These are phyloP conservation scores for Melipona quadrifasciata DNA, from an alignment of 1,140 invertebrate species.

Conservation along the genomic window DNA sequence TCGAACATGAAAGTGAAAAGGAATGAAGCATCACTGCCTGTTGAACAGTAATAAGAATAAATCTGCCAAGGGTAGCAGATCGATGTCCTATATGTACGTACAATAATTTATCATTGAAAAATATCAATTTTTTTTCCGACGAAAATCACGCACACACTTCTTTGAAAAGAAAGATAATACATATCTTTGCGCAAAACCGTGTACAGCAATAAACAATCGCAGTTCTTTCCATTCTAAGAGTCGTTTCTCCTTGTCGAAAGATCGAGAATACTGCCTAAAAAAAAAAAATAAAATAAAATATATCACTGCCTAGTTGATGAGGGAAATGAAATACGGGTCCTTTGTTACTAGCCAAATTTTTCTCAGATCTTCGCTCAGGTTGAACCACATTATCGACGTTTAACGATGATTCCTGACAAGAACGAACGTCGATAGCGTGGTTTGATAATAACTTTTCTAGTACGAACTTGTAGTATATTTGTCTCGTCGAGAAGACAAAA, in stretches of 20 bases:
- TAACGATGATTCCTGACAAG: background rate
- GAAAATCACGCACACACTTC: slow-evolving; percentile 17
- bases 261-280: slow-evolving; percentile 4
- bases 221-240: background rate
- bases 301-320: slow-evolving; percentile 6
- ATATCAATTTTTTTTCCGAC: background rate
- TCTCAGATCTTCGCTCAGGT: background rate
- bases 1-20: too few species aligned
- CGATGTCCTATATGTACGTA: slow-evolving; percentile 7
- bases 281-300: background rate
- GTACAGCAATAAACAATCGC: background rate
- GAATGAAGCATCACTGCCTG: slow-evolving; percentile 33
- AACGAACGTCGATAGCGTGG: background rate
- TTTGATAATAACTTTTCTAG: slow-evolving; percentile 13
- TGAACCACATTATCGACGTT: background rate
- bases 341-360: background rate
- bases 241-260: slow-evolving; percentile 5
- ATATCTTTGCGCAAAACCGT: background rate
- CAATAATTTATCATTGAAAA: slow-evolving; percentile 19
- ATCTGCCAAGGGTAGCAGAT: background rate
- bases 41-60: slow-evolving; percentile 25
- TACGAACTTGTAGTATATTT: background rate
- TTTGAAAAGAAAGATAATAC: background rate
- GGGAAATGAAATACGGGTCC: background rate
- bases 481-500: background rate